These are phyloP conservation scores for Mylabris phalerata DNA, from an alignment of 1,140 invertebrate genomes.

Conservation along the genomic window DNA sequence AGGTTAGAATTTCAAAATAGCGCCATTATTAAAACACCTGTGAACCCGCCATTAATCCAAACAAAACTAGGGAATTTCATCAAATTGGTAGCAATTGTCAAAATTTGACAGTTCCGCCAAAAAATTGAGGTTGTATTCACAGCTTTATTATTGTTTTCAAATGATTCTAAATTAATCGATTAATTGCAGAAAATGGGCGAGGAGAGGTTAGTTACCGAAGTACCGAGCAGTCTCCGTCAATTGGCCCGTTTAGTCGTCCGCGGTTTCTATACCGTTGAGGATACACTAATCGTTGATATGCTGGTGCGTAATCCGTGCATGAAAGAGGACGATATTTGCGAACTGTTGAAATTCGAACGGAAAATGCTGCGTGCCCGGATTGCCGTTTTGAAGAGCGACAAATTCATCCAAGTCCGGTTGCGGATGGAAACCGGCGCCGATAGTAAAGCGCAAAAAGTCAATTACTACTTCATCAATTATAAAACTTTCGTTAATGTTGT, in stretches of 20 bases:
- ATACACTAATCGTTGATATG: constrained; percentile 91
- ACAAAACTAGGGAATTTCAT: too few species aligned
- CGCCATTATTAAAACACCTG: too few species aligned
- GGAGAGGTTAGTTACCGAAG: constrained; percentile 62
- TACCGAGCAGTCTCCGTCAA: constrained; percentile 85
- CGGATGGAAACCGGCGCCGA: constrained; percentile 93
- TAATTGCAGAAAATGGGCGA: constrained; percentile 30
- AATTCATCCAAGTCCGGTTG: constrained; percentile 87
- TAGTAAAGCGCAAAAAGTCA: constrained; percentile 94
- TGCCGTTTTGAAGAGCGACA: constrained; percentile 81
- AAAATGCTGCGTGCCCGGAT: constrained; percentile 88
- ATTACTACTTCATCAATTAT: constrained; percentile 97
- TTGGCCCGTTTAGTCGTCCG: constrained; percentile 81
- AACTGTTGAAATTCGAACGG: constrained; percentile 87
- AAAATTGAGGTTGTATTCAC: too few species aligned
- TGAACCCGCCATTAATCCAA: too few species aligned
- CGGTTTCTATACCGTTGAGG: constrained; percentile 90
- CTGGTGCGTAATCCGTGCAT: constrained; percentile 91
- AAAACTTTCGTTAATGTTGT: constrained; percentile 96
- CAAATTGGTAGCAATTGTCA: too few species aligned
- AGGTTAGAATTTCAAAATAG: too few species aligned
- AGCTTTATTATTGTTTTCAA: too few species aligned
- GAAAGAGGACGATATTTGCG: constrained; percentile 95
- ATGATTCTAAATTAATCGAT: too few species aligned
- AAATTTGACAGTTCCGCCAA: too few species aligned